Evolutionary conservation across 2,113 vertebrate species (phyloP).

Genomic region (Oreocharis arfaki): DNA sequence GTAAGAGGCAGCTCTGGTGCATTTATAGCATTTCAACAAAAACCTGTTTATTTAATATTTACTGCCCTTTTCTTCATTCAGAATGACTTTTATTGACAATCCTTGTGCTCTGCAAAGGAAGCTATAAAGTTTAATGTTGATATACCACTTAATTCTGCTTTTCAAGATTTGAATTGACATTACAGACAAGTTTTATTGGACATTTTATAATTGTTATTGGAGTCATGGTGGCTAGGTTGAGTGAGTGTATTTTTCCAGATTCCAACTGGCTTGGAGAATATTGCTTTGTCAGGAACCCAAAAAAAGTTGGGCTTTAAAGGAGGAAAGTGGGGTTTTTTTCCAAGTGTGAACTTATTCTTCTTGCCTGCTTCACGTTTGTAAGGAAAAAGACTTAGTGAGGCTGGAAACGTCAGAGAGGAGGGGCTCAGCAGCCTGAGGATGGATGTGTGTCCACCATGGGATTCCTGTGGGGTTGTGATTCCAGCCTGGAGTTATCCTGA

Average conservation of each 20-base stretch:
- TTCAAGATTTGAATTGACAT: slow-evolving; percentile 75
- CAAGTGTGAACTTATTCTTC: background rate
- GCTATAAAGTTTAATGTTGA: slow-evolving; percentile 74
- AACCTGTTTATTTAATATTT: slow-evolving; percentile 65
- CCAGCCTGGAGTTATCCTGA: background rate
- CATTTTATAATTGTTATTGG: slow-evolving; percentile 77
- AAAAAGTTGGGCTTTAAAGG: background rate
- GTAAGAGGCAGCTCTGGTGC: slow-evolving; percentile 47
- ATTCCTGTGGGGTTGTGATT: background rate
- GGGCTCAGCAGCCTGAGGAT: background rate
- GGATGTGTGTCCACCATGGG: background rate
- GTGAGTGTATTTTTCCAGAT: slow-evolving; percentile 59
- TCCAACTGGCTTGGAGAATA: slow-evolving; percentile 47
- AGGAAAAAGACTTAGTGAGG: slow-evolving; percentile 8
- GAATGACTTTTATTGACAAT: slow-evolving; percentile 71
- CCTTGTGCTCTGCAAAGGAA: slow-evolving; percentile 69
- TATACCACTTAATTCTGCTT: slow-evolving; percentile 73
- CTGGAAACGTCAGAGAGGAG: background rate
- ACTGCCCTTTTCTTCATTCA: slow-evolving; percentile 67
- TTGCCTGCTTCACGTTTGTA: background rate
- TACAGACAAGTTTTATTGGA: slow-evolving; percentile 69
- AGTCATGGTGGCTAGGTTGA: slow-evolving; percentile 69
- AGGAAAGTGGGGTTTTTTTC: background rate
- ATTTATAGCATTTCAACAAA: slow-evolving; percentile 61
- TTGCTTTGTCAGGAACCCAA: slow-evolving; percentile 45